A percentile compares a stretch with the other conserved stretches of the same genome.
Evolutionary conservation across 2,113 vertebrate genomes (phyloP).

Genomic region (Prunella himalayana): DNA sequence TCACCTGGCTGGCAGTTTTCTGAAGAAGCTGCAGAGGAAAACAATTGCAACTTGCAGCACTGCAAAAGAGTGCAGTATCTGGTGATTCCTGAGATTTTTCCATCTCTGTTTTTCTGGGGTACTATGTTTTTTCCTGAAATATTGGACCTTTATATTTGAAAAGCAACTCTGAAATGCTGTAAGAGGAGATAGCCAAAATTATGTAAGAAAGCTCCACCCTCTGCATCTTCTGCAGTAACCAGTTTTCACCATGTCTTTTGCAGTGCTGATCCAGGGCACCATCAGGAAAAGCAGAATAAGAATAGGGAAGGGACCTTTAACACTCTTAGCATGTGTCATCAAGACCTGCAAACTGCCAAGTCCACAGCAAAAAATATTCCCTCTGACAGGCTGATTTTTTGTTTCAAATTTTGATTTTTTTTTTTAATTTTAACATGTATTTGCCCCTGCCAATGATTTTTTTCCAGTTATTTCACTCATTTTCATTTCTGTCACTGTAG

Average conservation of each 20-base stretch:
- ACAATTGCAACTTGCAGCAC: background rate
- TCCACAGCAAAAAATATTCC: background rate
- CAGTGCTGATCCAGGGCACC: background rate
- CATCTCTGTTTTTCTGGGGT: background rate
- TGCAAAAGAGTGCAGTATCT: background rate
- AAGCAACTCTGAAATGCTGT: background rate
- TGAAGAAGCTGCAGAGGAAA: background rate
- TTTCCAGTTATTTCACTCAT: background rate
- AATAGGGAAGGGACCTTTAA: background rate
- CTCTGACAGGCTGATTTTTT: background rate
- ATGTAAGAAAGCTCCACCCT: background rate
- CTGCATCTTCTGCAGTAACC: background rate
- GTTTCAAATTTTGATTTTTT: background rate
- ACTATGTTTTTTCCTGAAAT: background rate
- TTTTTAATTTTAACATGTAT: background rate
- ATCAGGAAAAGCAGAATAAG: background rate
- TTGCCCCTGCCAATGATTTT: background rate
- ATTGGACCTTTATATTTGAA: background rate
- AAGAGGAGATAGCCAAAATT: background rate
- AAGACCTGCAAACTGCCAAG: background rate
- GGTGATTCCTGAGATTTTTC: background rate
- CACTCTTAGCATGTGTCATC: rapidly evolving
- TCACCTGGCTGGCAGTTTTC: background rate
- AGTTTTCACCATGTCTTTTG: background rate
- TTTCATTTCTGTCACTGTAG: background rate